Conservation (phyloP, 2,113 vertebrate genomes). For the Taurulus bubalis region DNA sequence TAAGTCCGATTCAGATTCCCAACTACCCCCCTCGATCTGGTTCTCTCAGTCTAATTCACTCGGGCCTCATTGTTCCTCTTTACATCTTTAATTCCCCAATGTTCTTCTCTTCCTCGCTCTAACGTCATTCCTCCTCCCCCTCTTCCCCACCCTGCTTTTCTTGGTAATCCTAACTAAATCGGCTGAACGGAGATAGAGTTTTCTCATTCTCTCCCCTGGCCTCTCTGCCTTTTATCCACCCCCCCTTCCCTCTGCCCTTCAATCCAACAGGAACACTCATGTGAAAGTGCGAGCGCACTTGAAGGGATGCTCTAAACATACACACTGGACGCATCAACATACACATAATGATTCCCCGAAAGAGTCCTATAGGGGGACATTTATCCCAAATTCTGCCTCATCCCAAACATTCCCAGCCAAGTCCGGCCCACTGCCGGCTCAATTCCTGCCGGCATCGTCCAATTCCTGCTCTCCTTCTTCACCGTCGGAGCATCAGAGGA, state of each 20-base stretch:
- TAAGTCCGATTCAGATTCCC: constrained; percentile 56
- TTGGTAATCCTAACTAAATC: constrained; percentile 74
- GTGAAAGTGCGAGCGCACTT: constrained; percentile 21
- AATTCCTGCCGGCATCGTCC: constrained; percentile 70
- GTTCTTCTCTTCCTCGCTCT: constrained; percentile 38
- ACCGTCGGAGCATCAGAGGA: constrained; percentile 67
- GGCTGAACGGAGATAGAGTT: constrained; percentile 70
- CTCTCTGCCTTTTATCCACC: constrained; percentile 47
- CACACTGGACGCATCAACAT: constrained; percentile 27
- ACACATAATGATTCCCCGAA: constrained; percentile 48
- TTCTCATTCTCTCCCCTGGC: constrained; percentile 63
- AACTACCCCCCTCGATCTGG: constrained; percentile 24
- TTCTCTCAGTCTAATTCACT: constrained; percentile 51
- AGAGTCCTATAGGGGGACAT: constrained; percentile 59
- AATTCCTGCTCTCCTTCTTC: constrained; percentile 73
- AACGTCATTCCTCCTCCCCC: constrained; percentile 40
- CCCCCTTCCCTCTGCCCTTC: constrained; percentile 52
- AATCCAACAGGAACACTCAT: constrained; percentile 34
- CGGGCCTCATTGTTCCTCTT: constrained; percentile 55
- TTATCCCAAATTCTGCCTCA: constrained; percentile 70
- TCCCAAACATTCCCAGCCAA: constrained; percentile 71
- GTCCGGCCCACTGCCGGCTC: constrained; percentile 59
- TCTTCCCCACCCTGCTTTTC: constrained; percentile 63
- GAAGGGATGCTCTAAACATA: constrained; percentile 36
- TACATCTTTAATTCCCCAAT: constrained; percentile 53